Evolutionary conservation across 1,140 invertebrate species (phyloP).

Genomic region (Drosophila kepulauana): DNA sequence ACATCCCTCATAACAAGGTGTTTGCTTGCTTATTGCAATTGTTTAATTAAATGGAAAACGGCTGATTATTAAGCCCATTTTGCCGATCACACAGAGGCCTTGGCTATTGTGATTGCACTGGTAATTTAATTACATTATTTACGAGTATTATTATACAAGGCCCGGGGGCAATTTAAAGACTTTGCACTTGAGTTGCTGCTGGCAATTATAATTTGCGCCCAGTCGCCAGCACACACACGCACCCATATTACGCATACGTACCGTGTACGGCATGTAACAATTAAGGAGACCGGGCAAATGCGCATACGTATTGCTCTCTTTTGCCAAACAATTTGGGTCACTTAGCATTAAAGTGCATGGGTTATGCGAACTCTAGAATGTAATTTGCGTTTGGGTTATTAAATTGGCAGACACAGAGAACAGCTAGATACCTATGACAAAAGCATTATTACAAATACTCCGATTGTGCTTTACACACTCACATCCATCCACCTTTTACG

Average conservation of each 20-base stretch:
- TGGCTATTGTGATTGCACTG: constrained; percentile 49
- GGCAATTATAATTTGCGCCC: constrained; percentile 35
- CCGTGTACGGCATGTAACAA: constrained; percentile 37
- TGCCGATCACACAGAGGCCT: constrained; percentile 3
- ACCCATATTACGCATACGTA: constrained; percentile 66
- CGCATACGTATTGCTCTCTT: constrained; percentile 13
- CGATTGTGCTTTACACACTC: constrained; percentile 45
- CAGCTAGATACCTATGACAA: constrained; percentile 54
- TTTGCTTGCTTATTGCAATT: constrained; percentile 69
- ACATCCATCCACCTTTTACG: constrained; percentile 20
- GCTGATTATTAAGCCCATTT: constrained; percentile 40
- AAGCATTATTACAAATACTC: constrained; percentile 60
- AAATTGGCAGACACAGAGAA: constrained; percentile 67
- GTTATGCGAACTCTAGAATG: constrained; percentile 51
- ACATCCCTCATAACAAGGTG: constrained; percentile 59
- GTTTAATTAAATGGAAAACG: constrained; percentile 78
- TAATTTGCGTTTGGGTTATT: constrained; percentile 68
- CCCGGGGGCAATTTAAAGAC: constrained; percentile 46
- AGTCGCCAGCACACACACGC: neutral
- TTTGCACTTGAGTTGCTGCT: constrained; percentile 52
- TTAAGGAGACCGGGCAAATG: neutral
- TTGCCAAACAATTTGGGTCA: constrained; percentile 70
- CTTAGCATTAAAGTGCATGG: constrained; percentile 58
- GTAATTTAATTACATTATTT: constrained; percentile 79
- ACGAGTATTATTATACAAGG: constrained; percentile 29